A percentile compares a stretch with the other conserved stretches of the same genome.
Evolutionary conservation across 2,888 invertebrate species (phyloP).

Genomic region (Lepeophtheirus nordmannii): DNA sequence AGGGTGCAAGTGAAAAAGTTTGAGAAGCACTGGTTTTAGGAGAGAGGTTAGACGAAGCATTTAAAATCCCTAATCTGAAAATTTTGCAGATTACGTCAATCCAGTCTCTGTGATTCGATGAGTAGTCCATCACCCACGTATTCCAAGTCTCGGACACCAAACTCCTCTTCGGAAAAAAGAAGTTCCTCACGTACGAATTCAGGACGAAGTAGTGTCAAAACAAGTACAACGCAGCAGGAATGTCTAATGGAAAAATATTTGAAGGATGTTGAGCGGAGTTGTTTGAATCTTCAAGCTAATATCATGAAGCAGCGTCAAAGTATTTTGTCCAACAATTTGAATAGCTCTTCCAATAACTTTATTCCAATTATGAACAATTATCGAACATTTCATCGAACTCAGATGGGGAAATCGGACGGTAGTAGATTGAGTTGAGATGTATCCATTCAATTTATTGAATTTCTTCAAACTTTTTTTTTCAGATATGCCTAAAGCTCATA

Average conservation of each 20-base stretch:
- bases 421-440: too few species aligned
- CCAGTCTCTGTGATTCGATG: not conserved
- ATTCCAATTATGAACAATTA: not conserved
- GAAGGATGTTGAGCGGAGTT: not conserved
- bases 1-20: too few species aligned
- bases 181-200: not conserved
- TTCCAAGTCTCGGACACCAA: not conserved
- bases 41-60: too few species aligned
- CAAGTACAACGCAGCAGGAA: not conserved
- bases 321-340: not conserved
- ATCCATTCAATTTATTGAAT: not conserved
- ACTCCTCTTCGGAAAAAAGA: not conserved
- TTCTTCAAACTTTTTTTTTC: not conserved
- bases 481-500: not conserved
- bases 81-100: not conserved
- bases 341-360: not conserved
- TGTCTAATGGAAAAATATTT: not conserved
- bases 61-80: too few species aligned
- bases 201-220: slow-evolving; percentile 1
- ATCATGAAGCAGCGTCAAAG: not conserved
- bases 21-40: too few species aligned
- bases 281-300: not conserved
- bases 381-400: slow-evolving; percentile 2
- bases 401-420: not conserved
- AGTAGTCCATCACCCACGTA: slow-evolving; percentile 2